phyloP scores from a whole-genome alignment of 2,797 vertebrate genomes.

The Cichlasoma orientale region DNA sequence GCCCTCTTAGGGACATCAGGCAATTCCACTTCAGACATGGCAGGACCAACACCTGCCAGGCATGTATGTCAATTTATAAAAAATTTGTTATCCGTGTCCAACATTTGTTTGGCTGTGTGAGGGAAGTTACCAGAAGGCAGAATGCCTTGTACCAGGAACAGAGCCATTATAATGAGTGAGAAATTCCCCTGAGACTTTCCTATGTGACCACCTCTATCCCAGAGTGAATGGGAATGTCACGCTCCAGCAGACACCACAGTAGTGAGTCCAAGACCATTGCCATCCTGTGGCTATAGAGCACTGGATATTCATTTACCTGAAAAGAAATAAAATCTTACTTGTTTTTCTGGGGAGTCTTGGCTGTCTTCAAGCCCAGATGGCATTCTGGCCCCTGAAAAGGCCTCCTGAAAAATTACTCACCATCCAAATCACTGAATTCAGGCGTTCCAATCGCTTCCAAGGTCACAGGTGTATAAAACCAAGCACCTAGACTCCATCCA shows the following conservation, averaged over 20 bases:
- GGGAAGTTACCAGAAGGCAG: neutral
- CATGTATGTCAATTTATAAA: slow-evolving; percentile 9
- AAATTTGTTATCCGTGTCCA: neutral
- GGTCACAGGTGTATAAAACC: too few species aligned
- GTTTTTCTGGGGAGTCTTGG: neutral
- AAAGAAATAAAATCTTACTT: neutral
- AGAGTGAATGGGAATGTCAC: slow-evolving; percentile 1
- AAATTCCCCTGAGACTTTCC: neutral
- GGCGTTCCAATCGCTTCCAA: too few species aligned
- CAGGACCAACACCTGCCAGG: slow-evolving; percentile 5
- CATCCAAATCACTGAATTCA: too few species aligned
- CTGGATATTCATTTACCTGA: slow-evolving; percentile 9
- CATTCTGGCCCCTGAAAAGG: neutral
- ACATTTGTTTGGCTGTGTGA: neutral
- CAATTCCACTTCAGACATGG: slow-evolving; percentile 1
- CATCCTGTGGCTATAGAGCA: neutral
- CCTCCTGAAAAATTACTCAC: neutral
- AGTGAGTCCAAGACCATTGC: neutral
- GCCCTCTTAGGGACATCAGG: neutral
- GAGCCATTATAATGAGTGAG: neutral
- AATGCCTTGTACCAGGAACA: neutral
- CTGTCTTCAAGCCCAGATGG: neutral
- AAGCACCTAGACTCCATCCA: too few species aligned
- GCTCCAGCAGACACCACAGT: neutral
- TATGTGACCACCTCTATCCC: neutral